phyloP scores from a whole-genome alignment of 2,797 vertebrate genomes.

The Poeciliopsis presidionis region DNA sequence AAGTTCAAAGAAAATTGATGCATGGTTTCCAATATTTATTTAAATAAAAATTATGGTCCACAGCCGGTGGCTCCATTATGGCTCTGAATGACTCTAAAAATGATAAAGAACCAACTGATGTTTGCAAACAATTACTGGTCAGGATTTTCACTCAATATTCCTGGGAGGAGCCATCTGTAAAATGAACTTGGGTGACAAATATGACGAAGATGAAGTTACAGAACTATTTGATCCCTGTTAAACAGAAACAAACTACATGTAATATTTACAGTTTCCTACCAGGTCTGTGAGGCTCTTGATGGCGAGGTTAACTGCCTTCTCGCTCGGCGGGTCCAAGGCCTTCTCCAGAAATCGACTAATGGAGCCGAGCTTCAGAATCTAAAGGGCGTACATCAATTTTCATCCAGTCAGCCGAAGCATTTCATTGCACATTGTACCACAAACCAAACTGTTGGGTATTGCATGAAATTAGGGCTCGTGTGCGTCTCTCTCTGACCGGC shows the following conservation, averaged over 20 bases:
- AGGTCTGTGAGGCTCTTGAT: slow-evolving; percentile 92
- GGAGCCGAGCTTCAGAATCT: slow-evolving; percentile 93
- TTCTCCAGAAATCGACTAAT: slow-evolving; percentile 91
- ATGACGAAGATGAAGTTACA: background rate
- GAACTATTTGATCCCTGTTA: too few relatives aligned
- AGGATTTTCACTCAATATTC: too few relatives aligned
- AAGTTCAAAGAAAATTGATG: background rate
- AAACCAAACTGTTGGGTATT: background rate
- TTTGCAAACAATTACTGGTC: too few relatives aligned
- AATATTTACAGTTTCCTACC: slow-evolving; percentile 73
- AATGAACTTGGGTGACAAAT: too few relatives aligned
- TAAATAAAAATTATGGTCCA: too few relatives aligned
- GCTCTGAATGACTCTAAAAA: too few relatives aligned
- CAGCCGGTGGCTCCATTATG: too few relatives aligned
- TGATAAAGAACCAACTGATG: too few relatives aligned
- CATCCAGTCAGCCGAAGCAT: background rate
- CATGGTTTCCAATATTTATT: background rate
- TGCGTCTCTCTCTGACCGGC: background rate
- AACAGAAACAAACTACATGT: background rate
- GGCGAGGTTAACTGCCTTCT: slow-evolving; percentile 86
- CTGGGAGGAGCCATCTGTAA: too few relatives aligned
- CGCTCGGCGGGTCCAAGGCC: slow-evolving; percentile 89
- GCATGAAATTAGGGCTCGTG: background rate
- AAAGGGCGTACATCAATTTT: slow-evolving; percentile 24
- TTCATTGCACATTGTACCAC: background rate